Base-by-base conservation (phyloP, 1,140 invertebrate species). In the Amyelois transitella region DNA sequence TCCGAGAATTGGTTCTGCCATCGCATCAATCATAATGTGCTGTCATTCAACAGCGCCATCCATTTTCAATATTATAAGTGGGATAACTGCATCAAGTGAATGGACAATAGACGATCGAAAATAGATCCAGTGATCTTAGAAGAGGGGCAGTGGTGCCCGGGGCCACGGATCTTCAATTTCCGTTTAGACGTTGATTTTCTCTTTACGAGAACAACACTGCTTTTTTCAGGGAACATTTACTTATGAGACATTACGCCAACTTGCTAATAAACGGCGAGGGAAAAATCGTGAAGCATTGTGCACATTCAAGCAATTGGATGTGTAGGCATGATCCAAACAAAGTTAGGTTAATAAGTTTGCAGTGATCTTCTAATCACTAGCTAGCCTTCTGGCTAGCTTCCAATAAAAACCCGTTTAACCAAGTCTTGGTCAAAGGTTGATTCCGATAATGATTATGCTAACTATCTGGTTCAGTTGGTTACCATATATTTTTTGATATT, bases 131-230 rank as follows among this genome's bases (percentile, higher is more conserved):
- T 38, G n/a, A 8, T 14, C 32, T 4, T 38, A 38, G 17, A 14
- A 38, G 32, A 38, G 72, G 66, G 50, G 66, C 72, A 64, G 66
- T 70, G 71, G 72, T 62, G 70, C 76, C 69, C 60, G 58, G 24
- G 59, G 76, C 73, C 51, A 59, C 79, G 77, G 79, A 80, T 75
- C 75, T 80, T 75, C 77, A 82, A 80, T 82, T 80, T 80, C 79
- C 77, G 75, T 21, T 62, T 58, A 45, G 71, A 72, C 77, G 73
- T 69, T 73, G 77, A 77, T 81, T 81, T 76, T 75, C 67, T 64
- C 66, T 75, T 77, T 75, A 76, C 65, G 62, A 69, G 66, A 73
- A 61, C 58, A 75, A 77, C 66, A 68, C 61, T 58, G 57, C 53
- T 54, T 60, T 58, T 57, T 58, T 64, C 53, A 58, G 55, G n/a